Evolutionary conservation across 1,140 invertebrate species (phyloP).

Genomic region (Heliconius hewitsoni): DNA sequence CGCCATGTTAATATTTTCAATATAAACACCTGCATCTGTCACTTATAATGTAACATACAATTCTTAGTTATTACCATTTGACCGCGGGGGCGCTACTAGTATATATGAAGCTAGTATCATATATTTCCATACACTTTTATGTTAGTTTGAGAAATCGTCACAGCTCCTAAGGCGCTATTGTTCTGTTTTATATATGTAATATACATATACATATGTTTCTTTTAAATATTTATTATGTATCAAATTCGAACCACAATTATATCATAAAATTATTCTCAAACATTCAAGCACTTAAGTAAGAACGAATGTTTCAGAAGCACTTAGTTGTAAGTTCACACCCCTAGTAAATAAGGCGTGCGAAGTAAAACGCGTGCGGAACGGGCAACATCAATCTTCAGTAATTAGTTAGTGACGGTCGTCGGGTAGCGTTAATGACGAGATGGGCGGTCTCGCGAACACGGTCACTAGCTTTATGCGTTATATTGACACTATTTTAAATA

Average conservation of each 20-base stretch:
- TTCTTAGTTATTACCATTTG: no score
- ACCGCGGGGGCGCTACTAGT: no score
- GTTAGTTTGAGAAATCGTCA: no score
- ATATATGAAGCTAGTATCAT: no score
- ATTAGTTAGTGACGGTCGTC: slow-evolving; percentile 61
- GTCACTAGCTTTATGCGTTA: not conserved
- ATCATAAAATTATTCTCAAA: not conserved
- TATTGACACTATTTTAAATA: not conserved
- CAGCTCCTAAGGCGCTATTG: no score
- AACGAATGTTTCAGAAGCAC: not conserved
- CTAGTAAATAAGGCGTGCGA: slow-evolving; percentile 17
- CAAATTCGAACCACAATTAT: not conserved
- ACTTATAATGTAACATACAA: no score
- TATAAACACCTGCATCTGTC: no score
- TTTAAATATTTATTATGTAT: no score
- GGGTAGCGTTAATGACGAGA: slow-evolving; percentile 56
- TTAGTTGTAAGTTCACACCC: not conserved
- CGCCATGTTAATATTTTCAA: no score
- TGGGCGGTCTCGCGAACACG: slow-evolving; percentile 45
- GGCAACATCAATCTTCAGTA: slow-evolving; percentile 41
- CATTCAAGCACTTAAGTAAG: not conserved
- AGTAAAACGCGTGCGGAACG: slow-evolving; percentile 24
- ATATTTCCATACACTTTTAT: no score
- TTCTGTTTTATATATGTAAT: no score
- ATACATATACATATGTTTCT: no score